These are phyloP conservation scores for Harpalus rubripes DNA, from an alignment of 2,888 invertebrate genomes.

Conservation along the genomic window DNA sequence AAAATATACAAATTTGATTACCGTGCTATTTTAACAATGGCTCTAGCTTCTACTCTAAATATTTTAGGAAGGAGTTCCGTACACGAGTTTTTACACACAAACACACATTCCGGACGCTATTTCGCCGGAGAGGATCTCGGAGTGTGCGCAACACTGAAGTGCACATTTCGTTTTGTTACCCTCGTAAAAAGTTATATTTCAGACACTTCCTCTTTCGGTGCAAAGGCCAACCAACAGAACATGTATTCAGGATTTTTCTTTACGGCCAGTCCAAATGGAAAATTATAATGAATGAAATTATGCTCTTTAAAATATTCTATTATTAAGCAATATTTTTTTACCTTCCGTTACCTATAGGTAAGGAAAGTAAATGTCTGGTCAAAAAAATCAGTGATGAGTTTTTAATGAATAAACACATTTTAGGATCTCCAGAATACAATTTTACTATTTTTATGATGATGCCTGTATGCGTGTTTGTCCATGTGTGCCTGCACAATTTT, in stretches of 20 bases:
- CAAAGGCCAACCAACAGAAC: neutral
- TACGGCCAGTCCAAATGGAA: constrained; percentile 4
- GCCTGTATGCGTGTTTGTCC: no score
- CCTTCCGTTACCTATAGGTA: no score
- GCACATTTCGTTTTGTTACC: constrained; percentile 57
- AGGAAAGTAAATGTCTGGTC: no score
- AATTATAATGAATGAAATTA: neutral
- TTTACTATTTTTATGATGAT: no score
- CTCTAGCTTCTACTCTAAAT: constrained; percentile 49
- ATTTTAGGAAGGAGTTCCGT: constrained; percentile 38
- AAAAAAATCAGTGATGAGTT: no score
- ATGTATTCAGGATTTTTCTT: constrained; percentile 21
- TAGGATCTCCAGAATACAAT: no score
- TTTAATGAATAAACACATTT: no score
- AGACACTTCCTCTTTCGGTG: constrained; percentile 46
- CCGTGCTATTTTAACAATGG: constrained; percentile 44
- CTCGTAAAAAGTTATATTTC: constrained; percentile 62
- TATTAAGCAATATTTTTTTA: no score
- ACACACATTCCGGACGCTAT: constrained; percentile 25
- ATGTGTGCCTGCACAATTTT: no score
- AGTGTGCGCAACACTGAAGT: constrained; percentile 32
- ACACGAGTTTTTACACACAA: constrained; percentile 34
- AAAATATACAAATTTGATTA: constrained; percentile 64
- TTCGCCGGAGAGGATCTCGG: neutral
- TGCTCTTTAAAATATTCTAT: neutral